phyloP scores from a whole-genome alignment of 2,888 invertebrate genomes.

The Orthosia gothica region DNA sequence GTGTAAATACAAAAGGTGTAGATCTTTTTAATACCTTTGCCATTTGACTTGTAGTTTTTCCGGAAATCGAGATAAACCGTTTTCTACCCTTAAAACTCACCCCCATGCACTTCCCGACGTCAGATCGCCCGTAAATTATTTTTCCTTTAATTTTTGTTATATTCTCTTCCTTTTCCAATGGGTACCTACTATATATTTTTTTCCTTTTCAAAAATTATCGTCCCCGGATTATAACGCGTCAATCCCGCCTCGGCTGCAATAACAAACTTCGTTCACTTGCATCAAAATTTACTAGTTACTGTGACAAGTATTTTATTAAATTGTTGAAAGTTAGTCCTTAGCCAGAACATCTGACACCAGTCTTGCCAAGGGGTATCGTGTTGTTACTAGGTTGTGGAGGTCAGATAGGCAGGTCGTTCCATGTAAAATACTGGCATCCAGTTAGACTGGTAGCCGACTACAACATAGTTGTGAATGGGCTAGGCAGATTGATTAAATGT shows the following conservation, averaged over 20 bases:
- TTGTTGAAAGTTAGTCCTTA: constrained; percentile 7
- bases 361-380: not conserved
- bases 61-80: too few relatives aligned
- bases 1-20: too few relatives aligned
- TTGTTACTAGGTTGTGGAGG: not conserved
- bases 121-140: too few relatives aligned
- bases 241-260: not conserved
- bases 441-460: not conserved
- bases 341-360: not conserved
- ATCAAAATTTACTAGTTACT: constrained; percentile 36
- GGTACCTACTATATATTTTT: too few relatives aligned
- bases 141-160: too few relatives aligned
- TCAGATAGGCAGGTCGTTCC: not conserved
- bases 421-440: not conserved
- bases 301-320: constrained; percentile 69
- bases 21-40: too few relatives aligned
- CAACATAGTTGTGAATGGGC: not conserved
- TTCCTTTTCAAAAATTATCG: too few relatives aligned
- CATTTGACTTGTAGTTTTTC: too few relatives aligned
- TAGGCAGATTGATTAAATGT: not conserved
- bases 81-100: too few relatives aligned
- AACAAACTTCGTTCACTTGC: not conserved
- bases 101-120: too few relatives aligned
- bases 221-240: not conserved
- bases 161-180: too few relatives aligned